Percentiles rank a stretch among this genome's conserved stretches.
Evolutionary conservation across 2,797 vertebrate species (phyloP).

Genomic region (Rachycentron canadum): DNA sequence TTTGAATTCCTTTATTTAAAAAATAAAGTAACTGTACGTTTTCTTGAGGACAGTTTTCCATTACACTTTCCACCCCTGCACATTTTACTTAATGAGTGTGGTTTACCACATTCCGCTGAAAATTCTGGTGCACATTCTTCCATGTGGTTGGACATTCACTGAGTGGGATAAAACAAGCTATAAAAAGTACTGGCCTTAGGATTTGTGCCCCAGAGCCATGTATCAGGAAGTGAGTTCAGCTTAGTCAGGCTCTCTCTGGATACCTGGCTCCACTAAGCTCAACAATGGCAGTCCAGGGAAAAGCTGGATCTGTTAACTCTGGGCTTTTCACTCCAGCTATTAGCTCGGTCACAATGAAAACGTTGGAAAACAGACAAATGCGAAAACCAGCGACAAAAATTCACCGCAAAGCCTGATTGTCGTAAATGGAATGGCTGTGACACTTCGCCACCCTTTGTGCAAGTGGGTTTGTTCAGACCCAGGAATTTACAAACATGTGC

Average conservation of each 20-base stretch:
- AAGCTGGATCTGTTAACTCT: not conserved
- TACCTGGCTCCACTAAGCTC: constrained; percentile 1
- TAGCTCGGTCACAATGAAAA: not conserved
- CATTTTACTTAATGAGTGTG: not conserved
- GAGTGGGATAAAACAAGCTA: not conserved
- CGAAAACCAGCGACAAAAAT: not conserved
- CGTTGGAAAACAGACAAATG: not conserved
- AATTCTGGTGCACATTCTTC: not conserved
- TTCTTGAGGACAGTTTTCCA: not conserved
- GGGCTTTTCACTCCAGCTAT: not conserved
- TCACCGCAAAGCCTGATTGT: not conserved
- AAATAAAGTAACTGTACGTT: no score
- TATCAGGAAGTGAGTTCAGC: not conserved
- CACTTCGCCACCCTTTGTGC: not conserved
- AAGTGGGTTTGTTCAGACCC: not conserved
- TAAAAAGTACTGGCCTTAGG: not conserved
- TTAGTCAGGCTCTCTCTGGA: not conserved
- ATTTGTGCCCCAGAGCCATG: not conserved
- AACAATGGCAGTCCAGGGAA: not conserved
- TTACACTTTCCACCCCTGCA: not conserved
- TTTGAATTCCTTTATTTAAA: no score
- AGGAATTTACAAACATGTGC: not conserved
- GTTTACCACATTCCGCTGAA: not conserved
- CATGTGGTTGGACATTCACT: not conserved
- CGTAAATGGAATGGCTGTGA: not conserved